Base-by-base conservation (phyloP, 2,113 vertebrate species). In the Corythoichthys haematopterus region DNA sequence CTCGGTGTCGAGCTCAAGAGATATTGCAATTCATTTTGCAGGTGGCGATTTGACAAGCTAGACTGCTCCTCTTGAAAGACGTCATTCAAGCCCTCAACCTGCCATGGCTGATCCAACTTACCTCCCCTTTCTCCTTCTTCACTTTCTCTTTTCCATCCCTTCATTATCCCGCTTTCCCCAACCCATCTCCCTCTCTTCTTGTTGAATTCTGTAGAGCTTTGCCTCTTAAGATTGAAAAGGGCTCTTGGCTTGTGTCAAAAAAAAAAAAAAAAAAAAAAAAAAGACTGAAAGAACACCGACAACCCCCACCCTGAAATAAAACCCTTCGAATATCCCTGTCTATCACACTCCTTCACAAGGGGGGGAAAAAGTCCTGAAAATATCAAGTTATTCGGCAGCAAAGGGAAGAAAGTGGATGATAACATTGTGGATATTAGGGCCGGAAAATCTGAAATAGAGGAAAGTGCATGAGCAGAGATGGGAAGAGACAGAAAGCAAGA, bases 31-130 rank as follows among this genome's bases (percentile, higher is more conserved):
- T 96, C 95, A 96, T 99, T 96, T 91, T 92, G 90, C 80, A 91
- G 92, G 91, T 92, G 64, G 46, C 89, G 90, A 94, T 95, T 95
- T 96, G 96, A 98, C 96, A 98, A 96, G 96, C 96, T 95, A 96
- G 93, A 94, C 94, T 96, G 95, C 95, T 92, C 93, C 94, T 94
- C 93, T 93, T 98, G 96, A 99, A 98, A 98, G 95, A 93, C 95
- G 93, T 95, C 94, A 87, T 92, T 99, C 95, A 98, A 94, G 94
- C 91, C 73, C 82, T 81, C 87, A 86, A 81, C 91, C 38, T 86
- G 75, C 92, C 69, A 70, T 87, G 90, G 70, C 75, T 72, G 83
- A 90, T 90, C 88, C 88, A 83, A 64, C 10, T 63, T 68, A 81
- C 78, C 63, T 37, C 76, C 61, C 63, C 46, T 72, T 46, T 56